Evolutionary conservation across 2,888 invertebrate genomes (phyloP), one percentile per base, ranked within the genome.

Genomic region (Ceraclea dissimilis): DNA sequence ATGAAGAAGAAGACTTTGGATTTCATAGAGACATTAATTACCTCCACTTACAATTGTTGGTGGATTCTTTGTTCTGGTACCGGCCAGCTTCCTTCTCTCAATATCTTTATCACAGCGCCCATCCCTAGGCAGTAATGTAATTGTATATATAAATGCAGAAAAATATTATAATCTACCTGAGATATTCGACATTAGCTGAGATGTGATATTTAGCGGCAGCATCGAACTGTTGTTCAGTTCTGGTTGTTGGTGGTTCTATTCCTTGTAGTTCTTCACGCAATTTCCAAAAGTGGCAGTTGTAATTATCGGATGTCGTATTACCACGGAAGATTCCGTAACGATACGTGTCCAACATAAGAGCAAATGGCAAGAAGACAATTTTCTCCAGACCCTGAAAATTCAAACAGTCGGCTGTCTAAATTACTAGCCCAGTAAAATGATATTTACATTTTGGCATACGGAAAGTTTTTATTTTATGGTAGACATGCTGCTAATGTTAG

Each of bases 351-450:
- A 88, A 77, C 0, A 87, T 72, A 64, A 84, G 86, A 1, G 75
- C 85, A 64, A 82, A 83, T 0, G 88, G 87, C 1, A 88, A 71
- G 67, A 86, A 86, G 0, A 83, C 82, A n/a, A 89, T 79, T 66
- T 88, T 87, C n/a, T 83, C 81, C 19, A 89, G 71, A n/a, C 84
- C 85, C 79, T 81, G 68, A 49, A 48, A 31, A 51, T 17, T 16
- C 6, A 44, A 44, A 48, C 17, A 31, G 11, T 31, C 11, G 31
- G n/a, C n/a, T n/a, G n/a, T n/a, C n/a, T n/a, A n/a, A n/a, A n/a
- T n/a, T n/a, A n/a, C n/a, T n/a, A n/a, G n/a, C n/a, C n/a, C n/a
- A n/a, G n/a, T n/a, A n/a, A n/a, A n/a, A n/a, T n/a, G n/a, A n/a
- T n/a, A n/a, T n/a, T n/a, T n/a, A n/a, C n/a, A n/a, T n/a, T n/a